Conservation (phyloP, 23 tunicate species). For the Botrylloides violaceus region DNA sequence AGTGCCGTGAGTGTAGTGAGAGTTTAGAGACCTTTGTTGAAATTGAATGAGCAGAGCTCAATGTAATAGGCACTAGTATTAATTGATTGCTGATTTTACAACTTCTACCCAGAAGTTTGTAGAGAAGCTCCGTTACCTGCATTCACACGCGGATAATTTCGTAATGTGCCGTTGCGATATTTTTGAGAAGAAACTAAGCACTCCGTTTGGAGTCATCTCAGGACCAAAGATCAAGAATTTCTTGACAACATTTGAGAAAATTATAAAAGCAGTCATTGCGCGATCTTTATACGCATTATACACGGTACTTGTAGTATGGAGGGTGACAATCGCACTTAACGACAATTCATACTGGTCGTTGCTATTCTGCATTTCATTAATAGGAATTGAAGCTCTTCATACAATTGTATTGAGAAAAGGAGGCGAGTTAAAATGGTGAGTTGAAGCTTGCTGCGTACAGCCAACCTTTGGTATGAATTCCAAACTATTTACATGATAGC, state of each 20-base stretch:
- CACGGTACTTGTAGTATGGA: constrained; percentile 56
- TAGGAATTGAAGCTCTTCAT: constrained; percentile 57
- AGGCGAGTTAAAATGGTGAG: constrained; percentile 69
- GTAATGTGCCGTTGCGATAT: background rate
- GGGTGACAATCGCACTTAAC: constrained; percentile 54
- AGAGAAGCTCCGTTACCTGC: no score
- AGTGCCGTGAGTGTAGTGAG: no score
- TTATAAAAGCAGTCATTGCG: constrained; percentile 54
- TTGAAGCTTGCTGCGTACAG: background rate
- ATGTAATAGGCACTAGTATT: no score
- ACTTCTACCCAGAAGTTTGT: no score
- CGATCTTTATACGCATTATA: constrained; percentile 50
- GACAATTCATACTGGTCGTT: constrained; percentile 49
- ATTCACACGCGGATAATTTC: no score
- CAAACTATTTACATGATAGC: no score
- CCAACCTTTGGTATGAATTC: background rate
- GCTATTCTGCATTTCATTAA: constrained; percentile 36
- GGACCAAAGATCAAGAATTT: background rate
- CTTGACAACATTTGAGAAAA: constrained; percentile 21
- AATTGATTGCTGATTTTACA: no score
- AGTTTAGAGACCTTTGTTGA: no score
- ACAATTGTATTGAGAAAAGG: constrained; percentile 22
- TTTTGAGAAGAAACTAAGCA: background rate
- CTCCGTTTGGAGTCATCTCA: constrained; percentile 4
- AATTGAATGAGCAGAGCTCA: no score